Evolutionary conservation across 2,113 vertebrate species (phyloP), one percentile per base, ranked within the genome.

Genomic region (Poecilia latipinna): DNA sequence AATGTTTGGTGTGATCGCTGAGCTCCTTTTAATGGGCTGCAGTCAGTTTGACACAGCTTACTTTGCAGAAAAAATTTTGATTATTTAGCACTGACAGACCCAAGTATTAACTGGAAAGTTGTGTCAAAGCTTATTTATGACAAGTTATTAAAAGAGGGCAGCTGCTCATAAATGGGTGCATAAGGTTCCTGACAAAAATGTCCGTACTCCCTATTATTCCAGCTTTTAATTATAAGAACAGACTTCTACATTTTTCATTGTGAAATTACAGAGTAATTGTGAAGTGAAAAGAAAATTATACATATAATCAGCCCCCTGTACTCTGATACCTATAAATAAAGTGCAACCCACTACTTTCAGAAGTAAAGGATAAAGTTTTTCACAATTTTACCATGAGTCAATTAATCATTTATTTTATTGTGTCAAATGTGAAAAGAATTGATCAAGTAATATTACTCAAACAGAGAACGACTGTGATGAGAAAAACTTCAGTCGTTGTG

Each of bases 71-170:
- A 75, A 48, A 1, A 1, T 28, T 28, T 48, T 70, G 70, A 90
- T 79, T 75, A 77, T 63, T 22, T 33, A 4, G 0, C 68, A 79
- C 78, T 61, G 79, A 77, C 39, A 26, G 29, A 42, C 64, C 68
- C 32, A 7, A 79, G 75, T 79, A 83, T 87, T 72, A 86, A 82
- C 66, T 61, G 64, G 28, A 64, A 63, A 78, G 42, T 61, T 57
- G 48, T 67, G 77, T 44, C 66, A 28, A 37, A 0, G 12, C 65
- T 78, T 77, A 67, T 85, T 82, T 65, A 68, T 69, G 54, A 79
- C 78, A 65, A 66, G 71, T 83, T 80, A 79, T 90, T 77, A 81
- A 78, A 51, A 80, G 67, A 80, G 61, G 29, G 42, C 63, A 65
- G 39, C 57, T 70, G 60, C 86, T 88, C 22, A 8, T 57, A 57